These are phyloP conservation scores for Pygoscelis adeliae DNA, from an alignment of 2,113 vertebrate genomes.

Conservation along the genomic window DNA sequence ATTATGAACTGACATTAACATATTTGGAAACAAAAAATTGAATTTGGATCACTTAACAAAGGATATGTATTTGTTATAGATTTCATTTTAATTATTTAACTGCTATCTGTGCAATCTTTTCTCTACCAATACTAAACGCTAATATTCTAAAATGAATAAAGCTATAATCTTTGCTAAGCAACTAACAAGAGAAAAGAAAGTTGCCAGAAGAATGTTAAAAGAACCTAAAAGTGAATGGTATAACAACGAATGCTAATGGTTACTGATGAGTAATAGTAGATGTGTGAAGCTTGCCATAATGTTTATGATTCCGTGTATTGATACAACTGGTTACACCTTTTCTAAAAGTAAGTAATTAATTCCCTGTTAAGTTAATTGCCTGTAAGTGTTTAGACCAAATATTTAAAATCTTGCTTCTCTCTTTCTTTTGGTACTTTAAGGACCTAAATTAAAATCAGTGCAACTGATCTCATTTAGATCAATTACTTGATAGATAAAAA, in stretches of 20 bases:
- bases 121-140: neutral
- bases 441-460: neutral
- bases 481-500: neutral
- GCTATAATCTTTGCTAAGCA: neutral
- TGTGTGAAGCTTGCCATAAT: neutral
- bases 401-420: neutral
- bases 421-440: neutral
- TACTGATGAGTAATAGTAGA: neutral
- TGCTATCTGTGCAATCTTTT: neutral
- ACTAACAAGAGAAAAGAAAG: neutral
- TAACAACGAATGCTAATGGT: neutral
- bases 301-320: neutral
- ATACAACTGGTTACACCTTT: neutral
- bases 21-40: neutral
- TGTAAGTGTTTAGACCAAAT: neutral
- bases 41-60: neutral
- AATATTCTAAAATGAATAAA: neutral
- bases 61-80: neutral
- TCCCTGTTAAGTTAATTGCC: neutral
- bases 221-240: neutral
- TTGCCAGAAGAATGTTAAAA: neutral
- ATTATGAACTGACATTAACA: neutral
- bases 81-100: neutral
- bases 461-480: neutral
- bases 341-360: neutral